Conservation (phyloP, 2,888 invertebrate species). For the Leptopilina myrica region DNA sequence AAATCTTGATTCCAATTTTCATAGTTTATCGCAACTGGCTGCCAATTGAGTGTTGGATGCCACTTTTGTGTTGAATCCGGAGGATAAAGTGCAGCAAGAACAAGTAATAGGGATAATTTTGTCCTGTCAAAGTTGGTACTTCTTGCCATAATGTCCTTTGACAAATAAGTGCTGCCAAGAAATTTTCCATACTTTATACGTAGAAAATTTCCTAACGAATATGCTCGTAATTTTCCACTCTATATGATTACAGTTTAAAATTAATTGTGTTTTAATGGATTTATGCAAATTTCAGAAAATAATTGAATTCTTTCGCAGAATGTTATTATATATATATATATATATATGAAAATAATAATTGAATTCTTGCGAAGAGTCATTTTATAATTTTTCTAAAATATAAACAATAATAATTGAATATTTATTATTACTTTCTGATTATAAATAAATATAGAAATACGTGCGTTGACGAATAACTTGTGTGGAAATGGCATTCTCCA, state of each 20-base stretch:
- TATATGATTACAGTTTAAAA: constrained; percentile 59
- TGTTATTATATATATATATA: too few species aligned
- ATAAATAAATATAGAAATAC: too few species aligned
- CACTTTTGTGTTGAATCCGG: constrained; percentile 79
- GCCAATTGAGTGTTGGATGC: constrained; percentile 81
- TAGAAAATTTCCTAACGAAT: constrained; percentile 77
- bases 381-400: too few species aligned
- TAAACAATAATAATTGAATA: too few species aligned
- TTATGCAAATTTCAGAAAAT: too few species aligned
- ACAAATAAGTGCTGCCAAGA: constrained; percentile 77
- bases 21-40: constrained; percentile 78
- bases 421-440: too few species aligned
- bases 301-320: too few species aligned
- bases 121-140: constrained; percentile 86
- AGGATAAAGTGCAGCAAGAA: constrained; percentile 84
- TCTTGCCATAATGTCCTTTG: constrained; percentile 73
- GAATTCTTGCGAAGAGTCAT: too few species aligned
- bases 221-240: constrained; percentile 79
- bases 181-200: constrained; percentile 77
- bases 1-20: not conserved
- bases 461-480: too few species aligned
- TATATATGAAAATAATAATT: too few species aligned
- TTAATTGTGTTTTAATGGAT: too few species aligned
- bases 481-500: too few species aligned
- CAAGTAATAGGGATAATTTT: constrained; percentile 84